Conservation (phyloP, 2,113 vertebrate genomes). For the Raphicerus campestris region DNA sequence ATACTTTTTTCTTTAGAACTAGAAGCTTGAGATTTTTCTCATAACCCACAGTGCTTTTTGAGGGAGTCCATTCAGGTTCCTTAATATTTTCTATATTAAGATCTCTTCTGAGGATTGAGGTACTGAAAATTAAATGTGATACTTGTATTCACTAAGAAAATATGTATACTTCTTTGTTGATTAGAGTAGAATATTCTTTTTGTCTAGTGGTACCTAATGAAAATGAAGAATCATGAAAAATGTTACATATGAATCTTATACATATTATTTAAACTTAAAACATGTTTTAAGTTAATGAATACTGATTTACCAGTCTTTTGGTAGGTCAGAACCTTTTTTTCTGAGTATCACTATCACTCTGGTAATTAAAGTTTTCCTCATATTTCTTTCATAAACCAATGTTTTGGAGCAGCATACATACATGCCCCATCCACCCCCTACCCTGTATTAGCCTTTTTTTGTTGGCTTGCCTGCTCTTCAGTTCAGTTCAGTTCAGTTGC, state of each 20-base stretch:
- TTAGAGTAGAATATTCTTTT: not conserved
- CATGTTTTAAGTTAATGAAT: not conserved
- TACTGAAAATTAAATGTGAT: not conserved
- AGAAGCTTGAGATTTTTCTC: slow-evolving; percentile 10
- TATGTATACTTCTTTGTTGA: not conserved
- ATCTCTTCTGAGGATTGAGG: not conserved
- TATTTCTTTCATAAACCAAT: not conserved
- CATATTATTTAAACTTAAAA: not conserved
- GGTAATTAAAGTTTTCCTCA: not conserved
- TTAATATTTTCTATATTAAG: not conserved
- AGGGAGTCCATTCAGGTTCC: not conserved
- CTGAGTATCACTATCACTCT: not conserved
- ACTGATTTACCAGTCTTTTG: not conserved
- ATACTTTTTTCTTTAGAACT: not conserved
- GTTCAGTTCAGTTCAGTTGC: no score
- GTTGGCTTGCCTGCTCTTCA: not conserved
- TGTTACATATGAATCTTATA: not conserved
- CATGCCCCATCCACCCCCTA: not conserved
- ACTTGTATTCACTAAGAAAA: not conserved
- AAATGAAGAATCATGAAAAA: slow-evolving; percentile 12
- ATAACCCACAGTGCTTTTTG: not conserved
- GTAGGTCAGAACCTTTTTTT: not conserved
- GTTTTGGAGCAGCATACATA: not conserved
- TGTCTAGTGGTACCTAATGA: not conserved
- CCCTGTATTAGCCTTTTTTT: not conserved